Evolutionary conservation across 1,140 invertebrate species (phyloP), one percentile per base, ranked within the genome.

Genomic region (Ceratoteleas bidentatus): DNA sequence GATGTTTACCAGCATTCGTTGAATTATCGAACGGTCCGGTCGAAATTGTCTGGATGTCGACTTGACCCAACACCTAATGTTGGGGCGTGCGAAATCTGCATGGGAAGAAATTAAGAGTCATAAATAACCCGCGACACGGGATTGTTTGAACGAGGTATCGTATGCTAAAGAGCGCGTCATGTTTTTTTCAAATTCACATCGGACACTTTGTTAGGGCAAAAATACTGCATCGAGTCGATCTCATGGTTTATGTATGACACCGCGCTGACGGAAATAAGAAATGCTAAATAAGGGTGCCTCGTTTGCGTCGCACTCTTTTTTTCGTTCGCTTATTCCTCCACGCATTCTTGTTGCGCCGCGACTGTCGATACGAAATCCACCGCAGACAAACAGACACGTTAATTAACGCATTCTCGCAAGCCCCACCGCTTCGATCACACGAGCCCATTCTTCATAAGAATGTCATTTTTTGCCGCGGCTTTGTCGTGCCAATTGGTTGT

Each of bases 241-340:
- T 70, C 60, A 72, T 78, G 61, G 40, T 79, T 72, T 70, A 78
- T 65, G 75, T 72, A 72, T 79, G 54, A 36, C 61, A 49, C 47
- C 47, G 53, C 36, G 34, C 38, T 61, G 76, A 49, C 52, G 61
- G 38, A 72, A 72, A 72, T 68, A 72, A 79, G 75, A 65, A 70
- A 65, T 73, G 76, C 76, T 66, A 68, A 72, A 73, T 72, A 61
- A 73, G 49, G 38, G 66, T 65, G 13, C 24, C 53, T 72, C 53
- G 43, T 72, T 58, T 65, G 16, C 60, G 60, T 64, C 58, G 52
- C 49, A 70, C 36, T 58, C 38, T 50, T 70, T 50, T 77, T n/a
- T n/a, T n/a, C n/a, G n/a, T 57, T 50, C 33, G 34, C 16, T 74
- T 64, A 34, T 49, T 45, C 11, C 14, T 62, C 57, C 40, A 7